A percentile compares a stretch with the other conserved stretches of the same genome.
Evolutionary conservation across 2,113 vertebrate genomes (phyloP).

Genomic region (Heterocephalus glaber): DNA sequence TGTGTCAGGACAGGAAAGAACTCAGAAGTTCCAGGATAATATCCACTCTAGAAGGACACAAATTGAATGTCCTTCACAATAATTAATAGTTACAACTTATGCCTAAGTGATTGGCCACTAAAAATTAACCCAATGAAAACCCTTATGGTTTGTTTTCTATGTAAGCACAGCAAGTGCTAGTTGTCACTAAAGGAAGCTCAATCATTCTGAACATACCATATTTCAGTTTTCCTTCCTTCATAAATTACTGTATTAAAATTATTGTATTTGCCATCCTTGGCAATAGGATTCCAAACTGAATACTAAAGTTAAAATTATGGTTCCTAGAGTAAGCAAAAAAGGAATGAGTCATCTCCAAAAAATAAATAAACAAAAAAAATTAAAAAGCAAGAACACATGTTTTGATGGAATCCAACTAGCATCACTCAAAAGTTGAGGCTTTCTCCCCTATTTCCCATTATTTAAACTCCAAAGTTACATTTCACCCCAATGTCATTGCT

Average conservation of each 20-base stretch:
- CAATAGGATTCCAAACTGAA: neutral
- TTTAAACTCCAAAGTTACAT: neutral
- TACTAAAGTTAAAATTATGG: neutral
- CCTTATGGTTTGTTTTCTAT: neutral
- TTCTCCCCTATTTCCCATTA: neutral
- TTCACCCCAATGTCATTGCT: neutral
- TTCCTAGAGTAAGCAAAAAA: neutral
- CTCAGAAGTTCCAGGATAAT: neutral
- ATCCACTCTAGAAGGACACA: neutral
- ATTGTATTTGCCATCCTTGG: neutral
- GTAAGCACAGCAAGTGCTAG: neutral
- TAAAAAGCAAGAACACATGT: neutral
- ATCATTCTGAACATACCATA: neutral
- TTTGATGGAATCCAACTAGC: neutral
- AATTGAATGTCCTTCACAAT: neutral
- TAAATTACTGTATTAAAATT: neutral
- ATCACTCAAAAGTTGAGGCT: neutral
- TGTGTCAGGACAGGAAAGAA: neutral
- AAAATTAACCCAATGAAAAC: neutral
- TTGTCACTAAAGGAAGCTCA: neutral
- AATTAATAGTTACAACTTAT: neutral
- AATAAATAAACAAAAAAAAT: neutral
- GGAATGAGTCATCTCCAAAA: neutral
- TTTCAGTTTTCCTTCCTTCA: neutral
- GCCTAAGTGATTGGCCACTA: neutral